A percentile compares a stretch with the other conserved stretches of the same genome.
phyloP scores from a whole-genome alignment of 1,140 invertebrate species.

The Dendrolimus punctatus region DNA sequence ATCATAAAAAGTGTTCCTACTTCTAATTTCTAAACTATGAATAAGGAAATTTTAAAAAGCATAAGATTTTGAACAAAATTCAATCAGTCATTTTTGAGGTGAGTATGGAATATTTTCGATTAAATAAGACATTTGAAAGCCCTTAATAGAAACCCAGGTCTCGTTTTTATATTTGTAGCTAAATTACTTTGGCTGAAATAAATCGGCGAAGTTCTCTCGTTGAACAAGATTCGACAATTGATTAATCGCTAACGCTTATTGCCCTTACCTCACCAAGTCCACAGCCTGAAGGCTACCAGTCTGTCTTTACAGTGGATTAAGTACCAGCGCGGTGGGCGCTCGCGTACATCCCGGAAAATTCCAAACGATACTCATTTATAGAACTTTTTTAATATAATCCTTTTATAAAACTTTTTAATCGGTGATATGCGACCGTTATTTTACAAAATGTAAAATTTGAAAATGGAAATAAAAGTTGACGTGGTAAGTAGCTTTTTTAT shows the following conservation, averaged over 20 bases:
- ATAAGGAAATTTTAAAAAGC: too few species aligned
- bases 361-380: background rate
- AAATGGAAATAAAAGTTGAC: slow-evolving; percentile 53
- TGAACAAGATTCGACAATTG: too few species aligned
- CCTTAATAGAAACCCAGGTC: too few species aligned
- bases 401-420: background rate
- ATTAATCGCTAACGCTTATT: slow-evolving; percentile 2
- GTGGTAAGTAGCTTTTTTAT: slow-evolving; percentile 42
- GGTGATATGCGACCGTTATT: background rate
- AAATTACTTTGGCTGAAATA: too few species aligned
- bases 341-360: slow-evolving; percentile 20
- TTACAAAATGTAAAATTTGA: slow-evolving; percentile 13
- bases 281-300: slow-evolving; percentile 8
- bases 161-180: too few species aligned
- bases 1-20: too few species aligned
- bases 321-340: slow-evolving; percentile 15
- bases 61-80: too few species aligned
- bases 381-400: background rate
- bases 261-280: background rate
- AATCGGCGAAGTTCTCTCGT: too few species aligned
- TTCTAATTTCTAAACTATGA: too few species aligned
- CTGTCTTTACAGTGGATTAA: slow-evolving; percentile 22
- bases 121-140: too few species aligned
- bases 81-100: too few species aligned
- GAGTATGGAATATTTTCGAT: too few species aligned